Evolutionary conservation across 2,797 vertebrate species (phyloP).

Genomic region (Podargus strigoides): DNA sequence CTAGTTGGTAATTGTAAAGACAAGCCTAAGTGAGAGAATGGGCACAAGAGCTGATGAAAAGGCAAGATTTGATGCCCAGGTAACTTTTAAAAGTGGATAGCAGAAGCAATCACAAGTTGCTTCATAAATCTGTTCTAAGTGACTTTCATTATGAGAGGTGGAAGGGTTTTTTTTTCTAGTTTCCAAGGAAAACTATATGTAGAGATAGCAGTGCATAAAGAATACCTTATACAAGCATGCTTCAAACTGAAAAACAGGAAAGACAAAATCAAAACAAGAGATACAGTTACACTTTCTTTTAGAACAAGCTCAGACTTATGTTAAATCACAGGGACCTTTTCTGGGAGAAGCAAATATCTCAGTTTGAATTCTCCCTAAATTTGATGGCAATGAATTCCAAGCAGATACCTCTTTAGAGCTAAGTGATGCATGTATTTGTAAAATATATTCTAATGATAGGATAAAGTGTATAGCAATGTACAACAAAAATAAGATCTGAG

Average conservation of each 20-base stretch:
- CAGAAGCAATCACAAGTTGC: not conserved
- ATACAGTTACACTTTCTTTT: not conserved
- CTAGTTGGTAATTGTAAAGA: not conserved
- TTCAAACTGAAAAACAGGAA: not conserved
- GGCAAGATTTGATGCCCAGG: not conserved
- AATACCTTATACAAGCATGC: not conserved
- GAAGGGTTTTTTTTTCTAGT: not conserved
- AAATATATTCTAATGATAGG: not conserved
- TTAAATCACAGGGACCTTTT: not conserved
- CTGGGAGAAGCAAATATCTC: not conserved
- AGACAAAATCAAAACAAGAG: not conserved
- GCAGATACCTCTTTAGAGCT: not conserved
- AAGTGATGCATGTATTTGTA: not conserved
- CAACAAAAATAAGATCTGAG: not conserved
- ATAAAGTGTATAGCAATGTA: not conserved
- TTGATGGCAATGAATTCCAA: not conserved
- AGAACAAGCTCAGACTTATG: fast-evolving
- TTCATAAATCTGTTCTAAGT: not conserved
- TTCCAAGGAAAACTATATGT: not conserved
- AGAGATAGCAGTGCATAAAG: not conserved
- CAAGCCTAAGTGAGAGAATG: not conserved
- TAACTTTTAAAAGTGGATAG: not conserved
- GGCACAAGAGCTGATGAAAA: not conserved
- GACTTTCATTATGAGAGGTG: not conserved
- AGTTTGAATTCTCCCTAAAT: not conserved